Base-by-base conservation (phyloP, 2,113 vertebrate genomes). In the Tamias sibiricus region DNA sequence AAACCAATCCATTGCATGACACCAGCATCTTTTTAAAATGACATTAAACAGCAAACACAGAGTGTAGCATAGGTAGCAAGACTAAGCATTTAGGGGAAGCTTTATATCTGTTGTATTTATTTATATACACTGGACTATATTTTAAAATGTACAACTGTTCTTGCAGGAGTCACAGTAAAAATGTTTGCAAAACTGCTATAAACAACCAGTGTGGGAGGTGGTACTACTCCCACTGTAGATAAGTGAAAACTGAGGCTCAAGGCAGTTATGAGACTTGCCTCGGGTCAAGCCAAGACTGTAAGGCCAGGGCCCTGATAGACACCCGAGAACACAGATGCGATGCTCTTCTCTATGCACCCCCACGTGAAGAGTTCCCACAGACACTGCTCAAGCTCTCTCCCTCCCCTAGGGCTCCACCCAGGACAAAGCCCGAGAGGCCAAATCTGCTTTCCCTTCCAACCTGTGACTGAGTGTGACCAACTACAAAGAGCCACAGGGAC, bases 1-100 rank as follows among this genome's bases (percentile, higher is more conserved):
- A 96, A 94, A 89, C 87, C 79, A 86, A 80, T 62, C 72, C 52
- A 69, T 66, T 30, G 52, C 40, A 42, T 57, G 20, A 77, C 44
- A 80, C 49, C 44, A 92, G 52, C 69, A 93, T 69, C 74, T 76
- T 64, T 64, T n/a, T 8, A 3, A 92, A 91, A 96, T 94, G 82
- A 47, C 72, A 59, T 90, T 59, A 49, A 54, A 69, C 13, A 90
- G 79, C 77, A 91, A 95, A 40, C 52, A 74, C 37, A 71, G 84
- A 76, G 57, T 44, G 14, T 42, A 82, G 47, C 57, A 42, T 0
- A 74, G 26, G 90, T n/a, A 52, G 90, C 81, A 89, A 87, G n/a
- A 30, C 80, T 40, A 77, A 8, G 66, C 54, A 44, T 37, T 87
- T 26, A 16, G n/a, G 52, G 59, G 54, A 72, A 94, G n/a, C 13